Evolutionary conservation across 2,888 invertebrate genomes (phyloP).

Genomic region (Drosophila merina): DNA sequence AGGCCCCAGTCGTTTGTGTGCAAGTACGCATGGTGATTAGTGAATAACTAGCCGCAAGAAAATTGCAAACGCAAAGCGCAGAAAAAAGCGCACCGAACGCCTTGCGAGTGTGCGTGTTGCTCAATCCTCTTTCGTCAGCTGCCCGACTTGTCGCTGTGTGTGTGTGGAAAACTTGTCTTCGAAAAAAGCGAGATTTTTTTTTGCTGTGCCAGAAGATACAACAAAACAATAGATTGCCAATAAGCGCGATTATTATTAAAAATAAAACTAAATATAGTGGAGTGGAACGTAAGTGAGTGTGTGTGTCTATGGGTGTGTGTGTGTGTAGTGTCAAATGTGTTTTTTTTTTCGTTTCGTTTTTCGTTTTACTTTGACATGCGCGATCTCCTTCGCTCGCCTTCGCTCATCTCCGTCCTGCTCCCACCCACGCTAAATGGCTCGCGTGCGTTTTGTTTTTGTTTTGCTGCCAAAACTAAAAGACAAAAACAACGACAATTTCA

Average conservation of each 20-base stretch:
- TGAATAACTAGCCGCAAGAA: neutral
- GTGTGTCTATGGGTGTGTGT: slow-evolving; percentile 5
- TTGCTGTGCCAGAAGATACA: neutral
- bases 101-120: slow-evolving; percentile 27
- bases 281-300: neutral
- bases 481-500: slow-evolving; percentile 38
- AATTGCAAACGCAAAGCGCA: neutral
- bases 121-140: slow-evolving; percentile 35
- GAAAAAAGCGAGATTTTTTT: slow-evolving; percentile 13
- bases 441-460: slow-evolving; percentile 64
- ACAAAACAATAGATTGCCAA: slow-evolving; percentile 5
- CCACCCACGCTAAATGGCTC: slow-evolving; percentile 11
- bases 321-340: slow-evolving; percentile 4
- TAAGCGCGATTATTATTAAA: slow-evolving; percentile 16
- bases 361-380: slow-evolving; percentile 55
- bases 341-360: slow-evolving; percentile 13
- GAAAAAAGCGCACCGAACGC: slow-evolving; percentile 10
- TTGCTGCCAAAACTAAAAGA: slow-evolving; percentile 55
- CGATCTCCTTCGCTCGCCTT: slow-evolving; percentile 36
- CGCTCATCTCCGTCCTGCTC: slow-evolving; percentile 10
- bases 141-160: slow-evolving; percentile 23
- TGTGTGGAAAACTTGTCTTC: slow-evolving; percentile 13
- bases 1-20: neutral
- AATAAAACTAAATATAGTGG: slow-evolving; percentile 9
- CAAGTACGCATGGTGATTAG: neutral